Conservation (phyloP, 2,888 invertebrate genomes). For the Thumatha senex region DNA sequence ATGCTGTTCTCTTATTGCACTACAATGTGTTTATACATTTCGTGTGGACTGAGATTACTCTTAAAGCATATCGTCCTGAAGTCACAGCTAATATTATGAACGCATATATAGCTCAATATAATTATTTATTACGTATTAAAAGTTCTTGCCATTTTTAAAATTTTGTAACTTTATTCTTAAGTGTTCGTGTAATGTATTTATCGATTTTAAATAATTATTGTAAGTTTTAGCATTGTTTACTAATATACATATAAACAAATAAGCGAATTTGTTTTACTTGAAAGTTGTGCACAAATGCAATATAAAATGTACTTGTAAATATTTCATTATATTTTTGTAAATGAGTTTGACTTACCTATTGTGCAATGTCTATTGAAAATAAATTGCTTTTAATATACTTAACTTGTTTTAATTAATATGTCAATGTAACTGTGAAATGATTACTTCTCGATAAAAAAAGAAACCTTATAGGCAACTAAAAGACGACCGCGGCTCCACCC, state of each 20-base stretch:
- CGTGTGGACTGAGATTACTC: too few species aligned
- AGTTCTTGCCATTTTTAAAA: constrained; percentile 35
- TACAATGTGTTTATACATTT: too few species aligned
- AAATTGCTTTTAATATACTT: constrained; percentile 53
- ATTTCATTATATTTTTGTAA: constrained; percentile 59
- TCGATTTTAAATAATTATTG: constrained; percentile 19
- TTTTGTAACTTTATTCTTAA: constrained; percentile 25
- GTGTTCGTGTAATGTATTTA: constrained; percentile 22
- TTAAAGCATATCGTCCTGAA: too few species aligned
- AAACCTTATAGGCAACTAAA: too few species aligned
- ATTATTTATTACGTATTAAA: constrained; percentile 20
- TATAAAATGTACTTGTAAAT: constrained; percentile 42
- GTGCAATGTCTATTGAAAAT: constrained; percentile 53
- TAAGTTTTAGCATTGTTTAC: constrained; percentile 31
- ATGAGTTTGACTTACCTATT: constrained; percentile 33
- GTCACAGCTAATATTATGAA: constrained; percentile 13
- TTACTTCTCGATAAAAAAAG: too few species aligned
- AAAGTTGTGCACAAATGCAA: constrained; percentile 52
- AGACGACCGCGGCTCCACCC: too few species aligned
- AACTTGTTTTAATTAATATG: neutral
- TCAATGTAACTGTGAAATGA: too few species aligned
- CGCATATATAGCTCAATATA: constrained; percentile 37
- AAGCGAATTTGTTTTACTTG: constrained; percentile 26
- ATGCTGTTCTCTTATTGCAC: too few species aligned
- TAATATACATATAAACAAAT: constrained; percentile 28